Evolutionary conservation across 1,140 invertebrate genomes (phyloP), one percentile per base, ranked within the genome.

Genomic region (Neelides sp.): DNA sequence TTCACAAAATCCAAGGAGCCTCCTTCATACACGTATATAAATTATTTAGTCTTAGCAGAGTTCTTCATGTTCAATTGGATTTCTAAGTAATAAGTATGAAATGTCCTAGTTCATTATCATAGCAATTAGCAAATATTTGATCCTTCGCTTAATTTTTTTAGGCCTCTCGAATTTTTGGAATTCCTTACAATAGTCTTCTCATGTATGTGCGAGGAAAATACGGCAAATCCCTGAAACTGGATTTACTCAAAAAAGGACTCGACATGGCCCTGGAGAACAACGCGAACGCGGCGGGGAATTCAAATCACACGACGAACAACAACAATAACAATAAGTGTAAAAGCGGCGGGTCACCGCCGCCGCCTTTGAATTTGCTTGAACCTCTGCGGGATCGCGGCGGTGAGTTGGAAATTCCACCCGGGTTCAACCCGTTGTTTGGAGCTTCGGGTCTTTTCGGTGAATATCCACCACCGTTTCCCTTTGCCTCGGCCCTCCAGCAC

Each of bases 151-250:
- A n/a, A n/a, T n/a, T 22, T 37, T 46, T n/a, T 24, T 30, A 62
- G 66, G 86, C 86, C 1, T 87, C 83, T 13, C 69, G 85, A 36
- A 83, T 88, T 60, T 90, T 87, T 65, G 85, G 85, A 4, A 91
- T 90, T 42, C 86, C 86, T 1, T 90, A 91, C 74, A 91, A 91
- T 66, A 86, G 83, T 19, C 69, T 91, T 1, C 71, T 90, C 13
- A 89, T 89, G 85, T 91, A 91, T 68, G 86, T 91, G 4, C 71
- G 86, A n/a, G 85, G 85, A 13, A 90, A 90, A 63, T 89, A 89
- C 64, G 86, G 86, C 1, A 90, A 90, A 65, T 86, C 83, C 58
- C 69, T 89, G 19, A 89, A 88, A 62, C 70, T 90, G 35, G 86
- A 90, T 62, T 82, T 88, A 62, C 69, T 90, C 20, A 74, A 85